Conservation (phyloP, 2,888 invertebrate species). For the Cecidostiba fungosa region DNA sequence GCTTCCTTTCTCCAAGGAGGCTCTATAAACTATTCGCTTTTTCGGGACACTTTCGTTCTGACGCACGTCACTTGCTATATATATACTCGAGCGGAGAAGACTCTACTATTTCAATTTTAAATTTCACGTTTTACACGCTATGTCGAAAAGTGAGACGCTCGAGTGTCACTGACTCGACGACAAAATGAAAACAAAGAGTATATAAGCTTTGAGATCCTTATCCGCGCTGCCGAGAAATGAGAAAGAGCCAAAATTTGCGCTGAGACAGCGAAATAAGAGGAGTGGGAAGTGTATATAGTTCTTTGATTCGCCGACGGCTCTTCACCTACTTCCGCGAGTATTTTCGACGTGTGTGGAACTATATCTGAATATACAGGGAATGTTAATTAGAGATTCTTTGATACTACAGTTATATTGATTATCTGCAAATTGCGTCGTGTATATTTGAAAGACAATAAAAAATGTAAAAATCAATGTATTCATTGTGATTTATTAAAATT, state of each 20-base stretch:
- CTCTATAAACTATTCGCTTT: too few relatives aligned
- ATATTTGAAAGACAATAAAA: too few relatives aligned
- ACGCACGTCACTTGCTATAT: not conserved
- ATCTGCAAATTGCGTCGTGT: too few relatives aligned
- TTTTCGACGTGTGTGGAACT: not conserved
- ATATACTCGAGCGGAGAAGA: too few relatives aligned
- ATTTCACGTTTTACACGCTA: not conserved
- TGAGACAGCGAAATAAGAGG: not conserved
- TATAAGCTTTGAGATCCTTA: not conserved
- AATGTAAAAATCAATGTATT: too few relatives aligned
- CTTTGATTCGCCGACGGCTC: not conserved
- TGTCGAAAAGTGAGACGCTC: not conserved
- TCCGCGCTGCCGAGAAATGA: not conserved
- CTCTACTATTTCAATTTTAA: not conserved
- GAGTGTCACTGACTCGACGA: not conserved
- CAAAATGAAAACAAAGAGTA: not conserved
- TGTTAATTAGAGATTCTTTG: not conserved
- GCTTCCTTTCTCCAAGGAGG: not conserved
- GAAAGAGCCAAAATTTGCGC: not conserved
- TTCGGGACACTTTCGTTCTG: not conserved
- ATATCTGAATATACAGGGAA: not conserved
- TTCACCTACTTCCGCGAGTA: not conserved
- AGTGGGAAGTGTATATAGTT: not conserved
- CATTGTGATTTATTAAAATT: too few relatives aligned
- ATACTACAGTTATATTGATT: not conserved